These are phyloP conservation scores for Nebria ingens DNA, from an alignment of 1,140 invertebrate genomes.

Conservation along the genomic window DNA sequence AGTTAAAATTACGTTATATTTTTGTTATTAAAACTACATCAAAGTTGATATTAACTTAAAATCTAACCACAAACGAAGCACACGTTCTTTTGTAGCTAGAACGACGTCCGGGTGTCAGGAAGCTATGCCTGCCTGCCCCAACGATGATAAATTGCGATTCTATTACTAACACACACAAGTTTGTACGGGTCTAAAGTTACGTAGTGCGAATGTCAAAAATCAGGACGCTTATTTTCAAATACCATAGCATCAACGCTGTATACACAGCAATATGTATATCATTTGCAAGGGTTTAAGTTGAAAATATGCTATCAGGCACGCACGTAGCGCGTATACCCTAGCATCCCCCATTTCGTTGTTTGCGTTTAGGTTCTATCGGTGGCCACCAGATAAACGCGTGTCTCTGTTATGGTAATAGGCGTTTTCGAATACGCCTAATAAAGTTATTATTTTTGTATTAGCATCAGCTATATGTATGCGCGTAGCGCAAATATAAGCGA, in stretches of 20 bases:
- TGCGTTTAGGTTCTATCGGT: constrained; percentile 15
- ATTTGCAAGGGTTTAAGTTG: not conserved
- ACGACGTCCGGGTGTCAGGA: no score
- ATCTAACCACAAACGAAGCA: no score
- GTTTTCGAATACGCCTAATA: not conserved
- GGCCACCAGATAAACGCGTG: constrained; percentile 14
- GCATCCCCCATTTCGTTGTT: constrained; percentile 19
- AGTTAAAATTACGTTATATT: no score
- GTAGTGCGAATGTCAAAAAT: not conserved
- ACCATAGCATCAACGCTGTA: no score
- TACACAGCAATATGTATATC: no score
- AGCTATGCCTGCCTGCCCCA: no score
- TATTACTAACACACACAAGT: constrained; percentile 1
- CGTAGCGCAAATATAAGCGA: no score
- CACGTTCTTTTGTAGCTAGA: not conserved
- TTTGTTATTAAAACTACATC: no score
- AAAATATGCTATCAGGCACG: not conserved
- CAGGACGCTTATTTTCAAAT: not conserved
- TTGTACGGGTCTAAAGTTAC: not conserved
- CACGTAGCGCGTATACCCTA: no score
- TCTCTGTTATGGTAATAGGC: constrained; percentile 6
- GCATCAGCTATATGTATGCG: no score
- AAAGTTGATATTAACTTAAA: no score
- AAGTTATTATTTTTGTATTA: constrained; percentile 8
- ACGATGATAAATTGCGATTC: constrained; percentile 6